Evolutionary conservation across 2,797 vertebrate genomes (phyloP).

Genomic region (Bradypus variegatus): DNA sequence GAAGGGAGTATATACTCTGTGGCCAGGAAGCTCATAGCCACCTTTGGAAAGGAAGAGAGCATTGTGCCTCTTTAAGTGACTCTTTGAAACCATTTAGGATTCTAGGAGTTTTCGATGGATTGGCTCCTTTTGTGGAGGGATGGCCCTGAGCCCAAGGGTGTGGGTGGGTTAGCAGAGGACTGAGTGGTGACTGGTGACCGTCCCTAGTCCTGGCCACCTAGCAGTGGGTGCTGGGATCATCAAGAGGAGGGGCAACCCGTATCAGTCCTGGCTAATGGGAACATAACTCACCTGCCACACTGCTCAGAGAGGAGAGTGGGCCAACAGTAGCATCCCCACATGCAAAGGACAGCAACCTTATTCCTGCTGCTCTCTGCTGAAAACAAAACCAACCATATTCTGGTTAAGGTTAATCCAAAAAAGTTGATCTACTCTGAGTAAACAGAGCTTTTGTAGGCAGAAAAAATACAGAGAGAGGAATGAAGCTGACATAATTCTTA

Average conservation of each 20-base stretch:
- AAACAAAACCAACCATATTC: neutral
- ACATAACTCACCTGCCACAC: rapidly evolving
- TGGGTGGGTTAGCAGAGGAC: neutral
- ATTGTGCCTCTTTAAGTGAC: neutral
- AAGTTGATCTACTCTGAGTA: neutral
- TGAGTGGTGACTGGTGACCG: neutral
- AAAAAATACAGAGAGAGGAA: neutral
- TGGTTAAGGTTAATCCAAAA: neutral
- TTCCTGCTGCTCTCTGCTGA: neutral
- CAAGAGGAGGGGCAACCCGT: neutral
- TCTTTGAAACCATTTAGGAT: neutral
- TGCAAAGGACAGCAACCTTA: neutral
- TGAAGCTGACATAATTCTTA: neutral
- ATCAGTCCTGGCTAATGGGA: neutral
- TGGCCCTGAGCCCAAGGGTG: neutral
- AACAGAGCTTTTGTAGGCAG: neutral
- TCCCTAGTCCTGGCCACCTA: neutral
- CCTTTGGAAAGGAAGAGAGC: neutral
- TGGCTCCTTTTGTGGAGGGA: neutral
- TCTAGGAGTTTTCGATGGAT: neutral
- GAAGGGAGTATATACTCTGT: neutral
- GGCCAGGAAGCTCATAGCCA: neutral
- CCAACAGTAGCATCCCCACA: too few relatives aligned
- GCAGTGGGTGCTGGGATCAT: neutral
- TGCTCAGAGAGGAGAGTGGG: neutral